phyloP scores from a whole-genome alignment of 1,140 invertebrate species.

The Trachymyrmex cornetzi region DNA sequence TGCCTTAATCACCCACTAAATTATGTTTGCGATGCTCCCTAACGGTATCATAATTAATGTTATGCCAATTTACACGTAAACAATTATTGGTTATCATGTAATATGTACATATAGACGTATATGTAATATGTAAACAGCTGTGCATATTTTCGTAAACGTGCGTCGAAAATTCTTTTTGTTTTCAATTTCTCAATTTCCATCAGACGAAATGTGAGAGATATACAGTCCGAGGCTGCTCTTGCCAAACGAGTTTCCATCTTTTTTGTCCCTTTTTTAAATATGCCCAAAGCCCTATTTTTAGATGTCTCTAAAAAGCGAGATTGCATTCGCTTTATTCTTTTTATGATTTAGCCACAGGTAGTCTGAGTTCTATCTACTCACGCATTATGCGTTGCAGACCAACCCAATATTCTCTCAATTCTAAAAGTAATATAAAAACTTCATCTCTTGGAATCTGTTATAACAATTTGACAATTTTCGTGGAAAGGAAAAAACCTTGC shows the following conservation, averaged over 20 bases:
- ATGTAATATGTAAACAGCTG: background rate
- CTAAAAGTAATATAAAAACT: constrained; percentile 2
- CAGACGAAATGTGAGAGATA: background rate
- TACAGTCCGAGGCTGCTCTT: background rate
- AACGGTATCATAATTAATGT: constrained; percentile 37
- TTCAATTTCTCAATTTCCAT: constrained; percentile 59
- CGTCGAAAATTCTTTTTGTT: background rate
- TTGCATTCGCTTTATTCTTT: background rate
- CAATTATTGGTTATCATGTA: constrained; percentile 9
- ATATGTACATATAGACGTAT: background rate
- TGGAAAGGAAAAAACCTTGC: background rate
- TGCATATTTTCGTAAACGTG: background rate
- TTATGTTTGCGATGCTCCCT: constrained; percentile 35
- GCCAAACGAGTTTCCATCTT: constrained; percentile 70
- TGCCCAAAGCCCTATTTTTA: constrained; percentile 69
- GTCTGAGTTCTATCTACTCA: constrained; percentile 6
- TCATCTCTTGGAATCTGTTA: constrained; percentile 4
- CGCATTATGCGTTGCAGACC: background rate
- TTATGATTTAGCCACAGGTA: constrained; percentile 15
- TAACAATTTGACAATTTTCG: background rate
- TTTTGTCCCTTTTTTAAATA: constrained; percentile 63
- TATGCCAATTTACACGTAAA: constrained; percentile 41
- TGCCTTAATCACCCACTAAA: constrained; percentile 25
- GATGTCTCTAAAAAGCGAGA: constrained; percentile 47
- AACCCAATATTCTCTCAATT: background rate